Evolutionary conservation across 1,140 invertebrate species (phyloP), one percentile per base, ranked within the genome.

Genomic region (Meloidogyne exigua): DNA sequence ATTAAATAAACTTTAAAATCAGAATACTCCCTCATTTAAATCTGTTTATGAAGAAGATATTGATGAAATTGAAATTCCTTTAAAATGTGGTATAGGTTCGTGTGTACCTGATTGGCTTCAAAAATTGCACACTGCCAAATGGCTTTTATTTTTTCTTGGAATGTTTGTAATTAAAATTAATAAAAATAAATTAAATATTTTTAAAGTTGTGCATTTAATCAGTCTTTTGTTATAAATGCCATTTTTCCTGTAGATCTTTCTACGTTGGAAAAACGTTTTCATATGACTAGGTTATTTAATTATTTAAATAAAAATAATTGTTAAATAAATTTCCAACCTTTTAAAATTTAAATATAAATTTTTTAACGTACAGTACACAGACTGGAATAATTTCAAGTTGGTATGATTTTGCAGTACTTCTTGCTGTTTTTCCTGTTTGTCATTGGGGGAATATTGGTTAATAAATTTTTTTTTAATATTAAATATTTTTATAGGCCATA

Each of bases 381-480:
- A 87, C 85, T n/a, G 85, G 85, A 42, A 87, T 87, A 63, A 87
- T 87, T 66, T 85, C 84, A 1, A 85, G 83, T 78, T 87, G 86
- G 85, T 87, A 87, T 68, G 85, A 87, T 75, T 87, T 87, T 65
- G 85, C 85, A 21, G 83, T 87, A 2, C 74, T 87, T 23, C 62
- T 87, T 18, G 84, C 85, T 70, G 86, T 87, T 23, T 87, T 87
- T 75, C 85, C 85, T 13, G 84, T 87, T 13, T 87, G 85, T 74
- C 85, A 87, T 69, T 87, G 84, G 84, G 85, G 85, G 68, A 87
- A 86, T 76, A 80, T 63, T 57, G 84, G 82, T 79, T 68, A 44
- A 62, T 28, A 5, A 26, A 5, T 49, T 4, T 21, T 57, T 10
- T 21, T 4, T 12, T 15, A 69, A 39, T 23, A 36, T 2, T 13